A percentile compares a stretch with the other conserved stretches of the same genome.
phyloP scores from a whole-genome alignment of 92 coral and sea anemone species.

The Epizoanthus rinbou region DNA sequence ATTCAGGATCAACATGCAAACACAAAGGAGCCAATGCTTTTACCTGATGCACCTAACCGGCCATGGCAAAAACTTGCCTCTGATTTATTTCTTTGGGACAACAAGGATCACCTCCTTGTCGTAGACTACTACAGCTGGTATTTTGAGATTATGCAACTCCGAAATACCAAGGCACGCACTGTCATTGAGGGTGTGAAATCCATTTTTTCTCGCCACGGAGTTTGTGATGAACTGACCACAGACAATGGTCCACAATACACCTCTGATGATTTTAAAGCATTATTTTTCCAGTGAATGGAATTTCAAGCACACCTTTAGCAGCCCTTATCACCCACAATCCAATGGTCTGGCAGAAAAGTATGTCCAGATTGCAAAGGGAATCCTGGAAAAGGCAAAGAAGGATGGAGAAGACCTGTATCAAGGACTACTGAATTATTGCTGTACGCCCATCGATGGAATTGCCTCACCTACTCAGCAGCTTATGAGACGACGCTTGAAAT shows the following conservation, averaged over 20 bases:
- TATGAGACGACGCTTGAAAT: conserved; percentile 16
- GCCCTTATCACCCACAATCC: conserved; percentile 26
- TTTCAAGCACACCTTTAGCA: neutral
- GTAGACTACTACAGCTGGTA: conserved; percentile 29
- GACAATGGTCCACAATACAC: conserved; percentile 37
- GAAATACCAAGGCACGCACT: no score
- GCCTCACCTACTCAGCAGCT: conserved; percentile 9
- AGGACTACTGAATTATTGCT: neutral
- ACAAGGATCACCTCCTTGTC: neutral
- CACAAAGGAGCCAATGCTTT: conserved; percentile 5
- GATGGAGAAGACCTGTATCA: neutral
- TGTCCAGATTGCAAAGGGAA: conserved; percentile 29
- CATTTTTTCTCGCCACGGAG: conserved; percentile 1
- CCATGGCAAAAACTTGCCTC: conserved; percentile 35
- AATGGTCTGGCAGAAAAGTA: conserved; percentile 12
- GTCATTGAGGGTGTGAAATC: conserved; percentile 4
- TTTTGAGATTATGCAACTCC: neutral
- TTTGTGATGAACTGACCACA: conserved; percentile 11
- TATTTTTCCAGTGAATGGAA: neutral
- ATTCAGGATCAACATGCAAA: conserved; percentile 5
- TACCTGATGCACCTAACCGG: neutral
- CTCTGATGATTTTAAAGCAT: neutral
- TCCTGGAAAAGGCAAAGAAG: conserved; percentile 12
- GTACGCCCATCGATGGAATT: neutral
- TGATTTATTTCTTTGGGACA: conserved; percentile 4